Conservation (phyloP, 37 sponge, comb jelly and placozoan genomes). For the Ephydatia muelleri region DNA sequence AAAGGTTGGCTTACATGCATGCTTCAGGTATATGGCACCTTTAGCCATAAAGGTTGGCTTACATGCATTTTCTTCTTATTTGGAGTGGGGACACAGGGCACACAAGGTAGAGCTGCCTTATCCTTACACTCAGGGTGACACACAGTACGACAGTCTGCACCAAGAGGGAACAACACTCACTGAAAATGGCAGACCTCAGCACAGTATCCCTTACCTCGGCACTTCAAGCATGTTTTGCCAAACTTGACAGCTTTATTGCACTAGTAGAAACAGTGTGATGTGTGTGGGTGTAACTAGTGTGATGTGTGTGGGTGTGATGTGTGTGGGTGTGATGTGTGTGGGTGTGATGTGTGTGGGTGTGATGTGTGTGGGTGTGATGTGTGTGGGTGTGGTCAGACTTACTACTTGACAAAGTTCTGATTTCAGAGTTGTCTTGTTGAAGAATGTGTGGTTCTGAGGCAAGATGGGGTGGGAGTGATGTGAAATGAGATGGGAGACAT, state of each 20-base stretch:
- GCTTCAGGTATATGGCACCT: neutral
- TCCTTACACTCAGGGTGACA: conserved; percentile 80
- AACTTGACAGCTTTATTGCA: conserved; percentile 77
- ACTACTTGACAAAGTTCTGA: conserved; percentile 78
- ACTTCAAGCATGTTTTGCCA: conserved; percentile 56
- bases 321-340: neutral
- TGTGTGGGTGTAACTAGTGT: too few relatives aligned
- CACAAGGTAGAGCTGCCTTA: conserved; percentile 84
- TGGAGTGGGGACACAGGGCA: conserved; percentile 83
- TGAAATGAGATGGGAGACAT: neutral
- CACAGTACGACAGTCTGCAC: conserved; percentile 79
- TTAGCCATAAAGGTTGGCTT: neutral
- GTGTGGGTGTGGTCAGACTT: conserved; percentile 15
- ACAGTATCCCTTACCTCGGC: conserved; percentile 48
- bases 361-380: neutral
- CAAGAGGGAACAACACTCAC: too few relatives aligned
- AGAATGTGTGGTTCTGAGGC: conserved; percentile 60
- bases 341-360: too few relatives aligned
- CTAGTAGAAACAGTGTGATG: neutral
- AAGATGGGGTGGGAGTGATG: neutral
- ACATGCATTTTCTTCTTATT: conserved; percentile 58
- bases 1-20: too few relatives aligned
- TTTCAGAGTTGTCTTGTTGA: conserved; percentile 71
- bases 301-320: too few relatives aligned
- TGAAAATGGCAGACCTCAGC: too few relatives aligned